Conservation (phyloP, 2,113 vertebrate species). For the Ophiodon elongatus region DNA sequence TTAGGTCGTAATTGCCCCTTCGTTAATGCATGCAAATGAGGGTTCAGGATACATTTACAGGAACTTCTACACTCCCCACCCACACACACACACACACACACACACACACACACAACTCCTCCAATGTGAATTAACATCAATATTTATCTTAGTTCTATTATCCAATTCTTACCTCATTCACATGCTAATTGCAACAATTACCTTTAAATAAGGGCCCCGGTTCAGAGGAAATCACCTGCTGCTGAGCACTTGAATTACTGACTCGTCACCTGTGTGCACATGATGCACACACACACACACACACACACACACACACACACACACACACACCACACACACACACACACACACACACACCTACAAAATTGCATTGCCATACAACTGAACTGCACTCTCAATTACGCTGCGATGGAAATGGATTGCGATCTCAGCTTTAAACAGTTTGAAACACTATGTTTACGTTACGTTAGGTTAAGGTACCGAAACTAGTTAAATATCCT, state of each 20-base stretch:
- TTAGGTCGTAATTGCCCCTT: slow-evolving; percentile 73
- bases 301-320: slow-evolving; percentile 20
- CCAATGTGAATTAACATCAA: slow-evolving; percentile 81
- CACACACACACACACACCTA: not conserved
- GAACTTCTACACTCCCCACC: slow-evolving; percentile 52
- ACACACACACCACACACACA: slow-evolving; percentile 10
- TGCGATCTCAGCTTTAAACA: no score
- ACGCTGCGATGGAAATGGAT: no score
- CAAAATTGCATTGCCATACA: no score
- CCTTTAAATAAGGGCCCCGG: slow-evolving; percentile 90
- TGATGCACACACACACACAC: slow-evolving; percentile 17
- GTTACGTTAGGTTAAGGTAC: no score
- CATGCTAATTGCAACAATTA: slow-evolving; percentile 95
- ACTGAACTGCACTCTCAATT: no score
- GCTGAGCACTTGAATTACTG: slow-evolving; percentile 73
- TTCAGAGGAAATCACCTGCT: slow-evolving; percentile 82
- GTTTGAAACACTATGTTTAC: no score
- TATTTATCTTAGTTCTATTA: slow-evolving; percentile 86
- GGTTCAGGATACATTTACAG: slow-evolving; percentile 74
- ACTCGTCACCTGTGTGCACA: slow-evolving; percentile 69
- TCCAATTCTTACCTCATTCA: slow-evolving; percentile 89
- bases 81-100: slow-evolving; percentile 20
- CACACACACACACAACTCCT: slow-evolving; percentile 55
- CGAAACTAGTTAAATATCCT: no score
- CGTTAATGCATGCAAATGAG: slow-evolving; percentile 83